A percentile compares a stretch with the other conserved stretches of the same genome.
Conservation (phyloP, 2,797 vertebrate species). For the Myiothlypis chrysogaster region DNA sequence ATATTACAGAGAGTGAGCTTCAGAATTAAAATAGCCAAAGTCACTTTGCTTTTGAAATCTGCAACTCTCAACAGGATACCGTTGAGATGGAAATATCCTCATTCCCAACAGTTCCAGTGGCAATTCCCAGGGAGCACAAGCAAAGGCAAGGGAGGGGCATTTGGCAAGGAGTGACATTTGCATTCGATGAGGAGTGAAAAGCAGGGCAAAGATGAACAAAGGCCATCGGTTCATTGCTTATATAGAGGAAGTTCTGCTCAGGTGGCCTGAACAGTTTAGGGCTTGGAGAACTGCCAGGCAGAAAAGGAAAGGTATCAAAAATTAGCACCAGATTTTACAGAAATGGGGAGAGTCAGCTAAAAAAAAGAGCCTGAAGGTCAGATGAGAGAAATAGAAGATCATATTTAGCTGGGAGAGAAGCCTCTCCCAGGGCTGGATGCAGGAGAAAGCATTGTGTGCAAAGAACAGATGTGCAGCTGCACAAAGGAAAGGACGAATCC, state of each 20-base stretch:
- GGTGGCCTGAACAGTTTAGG: background rate
- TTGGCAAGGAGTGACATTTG: background rate
- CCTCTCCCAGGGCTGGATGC: background rate
- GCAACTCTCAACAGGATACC: background rate
- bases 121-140: background rate
- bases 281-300: background rate
- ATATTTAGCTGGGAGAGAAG: background rate
- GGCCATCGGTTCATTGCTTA: background rate
- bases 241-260: background rate
- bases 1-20: background rate
- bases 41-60: background rate
- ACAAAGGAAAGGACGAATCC: background rate
- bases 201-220: background rate
- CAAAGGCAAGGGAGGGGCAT: background rate
- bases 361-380: background rate
- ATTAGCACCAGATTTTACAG: background rate
- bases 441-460: background rate
- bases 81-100: background rate
- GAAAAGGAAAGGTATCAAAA: background rate
- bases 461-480: background rate
- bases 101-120: background rate
- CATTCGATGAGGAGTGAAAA: background rate
- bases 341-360: background rate
- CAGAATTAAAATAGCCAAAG: background rate
- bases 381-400: background rate